These are phyloP conservation scores for Epinephelus cyanopodus DNA, from an alignment of 2,113 vertebrate genomes.

Conservation along the genomic window DNA sequence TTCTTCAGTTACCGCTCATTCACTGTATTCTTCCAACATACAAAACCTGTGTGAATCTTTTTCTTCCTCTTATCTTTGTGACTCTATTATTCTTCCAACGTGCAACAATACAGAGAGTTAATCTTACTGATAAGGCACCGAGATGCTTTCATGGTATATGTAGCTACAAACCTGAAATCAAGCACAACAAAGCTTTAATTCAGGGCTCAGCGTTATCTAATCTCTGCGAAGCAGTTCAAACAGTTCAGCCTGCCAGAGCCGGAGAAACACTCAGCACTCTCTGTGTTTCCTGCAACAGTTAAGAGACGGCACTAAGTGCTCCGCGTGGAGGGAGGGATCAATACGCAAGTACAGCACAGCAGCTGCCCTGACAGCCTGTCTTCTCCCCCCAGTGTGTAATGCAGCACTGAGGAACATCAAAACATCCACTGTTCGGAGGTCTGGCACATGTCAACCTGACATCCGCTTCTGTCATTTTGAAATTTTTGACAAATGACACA, in stretches of 20 bases:
- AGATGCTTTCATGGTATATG: background rate
- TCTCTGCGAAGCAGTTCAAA: constrained; percentile 45
- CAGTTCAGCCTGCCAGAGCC: constrained; percentile 4
- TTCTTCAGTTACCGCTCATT: background rate
- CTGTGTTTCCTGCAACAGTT: background rate
- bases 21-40: background rate
- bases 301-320: constrained; percentile 52
- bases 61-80: background rate
- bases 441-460: constrained; percentile 15
- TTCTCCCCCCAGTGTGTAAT: constrained; percentile 5
- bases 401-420: constrained; percentile 37
- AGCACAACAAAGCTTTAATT: constrained; percentile 31
- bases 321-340: constrained; percentile 47
- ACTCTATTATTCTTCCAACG: background rate
- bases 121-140: background rate
- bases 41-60: background rate
- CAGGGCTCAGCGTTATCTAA: constrained; percentile 37
- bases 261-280: constrained; percentile 8
- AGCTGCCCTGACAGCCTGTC: constrained; percentile 49
- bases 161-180: constrained; percentile 25
- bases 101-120: background rate
- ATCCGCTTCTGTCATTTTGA: constrained; percentile 18
- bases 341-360: constrained; percentile 40
- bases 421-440: constrained; percentile 38
- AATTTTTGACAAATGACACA: constrained; percentile 24